Percentiles rank a stretch among this genome's conserved stretches.
Conservation (phyloP, 2,113 vertebrate genomes). For the Porphyrio hochstetteri region DNA sequence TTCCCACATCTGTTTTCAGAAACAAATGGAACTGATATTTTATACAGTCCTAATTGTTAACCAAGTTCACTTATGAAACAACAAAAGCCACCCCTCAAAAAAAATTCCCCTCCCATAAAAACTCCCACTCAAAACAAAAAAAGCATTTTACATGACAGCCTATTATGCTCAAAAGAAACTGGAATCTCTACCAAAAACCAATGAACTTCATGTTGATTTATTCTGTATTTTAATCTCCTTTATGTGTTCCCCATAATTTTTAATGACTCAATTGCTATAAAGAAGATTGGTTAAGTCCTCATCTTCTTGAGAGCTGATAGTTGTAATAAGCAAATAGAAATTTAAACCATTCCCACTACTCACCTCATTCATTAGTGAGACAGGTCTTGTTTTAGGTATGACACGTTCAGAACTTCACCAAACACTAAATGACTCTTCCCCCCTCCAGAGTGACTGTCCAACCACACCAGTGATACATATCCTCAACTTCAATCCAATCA, state of each 20-base stretch:
- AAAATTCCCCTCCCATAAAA: neutral
- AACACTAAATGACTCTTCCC: conserved; percentile 57
- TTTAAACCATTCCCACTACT: conserved; percentile 20
- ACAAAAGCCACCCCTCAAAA: neutral
- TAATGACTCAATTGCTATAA: conserved; percentile 1
- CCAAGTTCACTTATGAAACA: neutral
- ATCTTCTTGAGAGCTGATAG: conserved; percentile 21
- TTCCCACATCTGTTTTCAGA: neutral
- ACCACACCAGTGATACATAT: conserved; percentile 26
- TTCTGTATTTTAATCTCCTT: neutral
- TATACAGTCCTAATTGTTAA: neutral
- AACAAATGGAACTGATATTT: neutral
- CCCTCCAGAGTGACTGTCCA: conserved; percentile 23
- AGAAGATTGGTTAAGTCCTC: conserved; percentile 16
- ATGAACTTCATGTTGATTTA: neutral
- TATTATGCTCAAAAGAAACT: neutral
- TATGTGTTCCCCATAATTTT: neutral
- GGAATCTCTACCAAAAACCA: neutral
- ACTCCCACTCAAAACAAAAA: neutral
- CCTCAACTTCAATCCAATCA: conserved; percentile 64
- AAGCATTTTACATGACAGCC: neutral
- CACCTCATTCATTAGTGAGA: neutral
- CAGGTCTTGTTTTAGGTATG: conserved; percentile 30
- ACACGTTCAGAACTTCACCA: conserved; percentile 55
- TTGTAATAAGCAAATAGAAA: conserved; percentile 55